A percentile compares a stretch with the other conserved stretches of the same genome.
phyloP scores from a whole-genome alignment of 2,888 invertebrate genomes.

The Dryocosmus kuriphilus region DNA sequence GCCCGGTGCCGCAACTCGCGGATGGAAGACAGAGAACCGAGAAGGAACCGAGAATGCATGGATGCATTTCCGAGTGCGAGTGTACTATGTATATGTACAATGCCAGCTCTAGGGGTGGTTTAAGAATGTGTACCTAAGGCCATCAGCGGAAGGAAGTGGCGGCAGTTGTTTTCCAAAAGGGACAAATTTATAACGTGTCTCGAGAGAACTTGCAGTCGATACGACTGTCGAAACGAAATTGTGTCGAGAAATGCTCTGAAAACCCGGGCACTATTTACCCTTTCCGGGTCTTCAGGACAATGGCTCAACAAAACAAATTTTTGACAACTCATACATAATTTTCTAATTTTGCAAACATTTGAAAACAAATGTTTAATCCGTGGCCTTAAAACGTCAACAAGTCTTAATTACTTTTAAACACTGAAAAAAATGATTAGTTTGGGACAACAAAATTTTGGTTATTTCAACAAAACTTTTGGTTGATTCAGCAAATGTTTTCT shows the following conservation, averaged over 20 bases:
- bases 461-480: no score
- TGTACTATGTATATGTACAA: constrained; percentile 19
- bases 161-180: constrained; percentile 65
- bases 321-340: no score
- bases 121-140: constrained; percentile 43
- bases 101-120: constrained; percentile 19
- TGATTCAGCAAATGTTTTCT: no score
- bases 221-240: constrained; percentile 35
- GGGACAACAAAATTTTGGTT: no score
- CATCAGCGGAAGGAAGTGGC: constrained; percentile 46
- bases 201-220: constrained; percentile 53
- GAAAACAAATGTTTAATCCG: no score
- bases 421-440: no score
- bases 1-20: constrained; percentile 45
- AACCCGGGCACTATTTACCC: constrained; percentile 34
- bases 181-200: constrained; percentile 66
- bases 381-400: no score
- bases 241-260: constrained; percentile 25
- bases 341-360: no score
- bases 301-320: no score
- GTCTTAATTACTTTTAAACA: no score
- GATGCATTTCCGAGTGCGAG: constrained; percentile 66
- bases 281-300: neutral
- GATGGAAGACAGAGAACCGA: constrained; percentile 14
- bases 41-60: constrained; percentile 61